A percentile compares a stretch with the other conserved stretches of the same genome.
phyloP scores from a whole-genome alignment of 2,888 invertebrate genomes.

The Lasioglossum marginatum region DNA sequence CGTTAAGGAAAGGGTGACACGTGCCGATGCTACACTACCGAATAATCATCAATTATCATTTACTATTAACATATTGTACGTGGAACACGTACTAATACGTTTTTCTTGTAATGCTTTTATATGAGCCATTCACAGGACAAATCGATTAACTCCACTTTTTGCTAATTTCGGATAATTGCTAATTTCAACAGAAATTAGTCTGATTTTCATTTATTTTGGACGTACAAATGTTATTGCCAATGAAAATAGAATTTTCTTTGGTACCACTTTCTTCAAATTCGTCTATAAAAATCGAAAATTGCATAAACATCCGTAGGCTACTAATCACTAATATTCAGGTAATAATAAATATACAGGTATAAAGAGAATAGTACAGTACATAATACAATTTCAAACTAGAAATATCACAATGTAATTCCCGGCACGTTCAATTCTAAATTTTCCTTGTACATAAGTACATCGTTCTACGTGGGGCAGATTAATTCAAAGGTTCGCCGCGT shows the following conservation, averaged over 20 bases:
- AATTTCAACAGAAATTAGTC: too few species aligned
- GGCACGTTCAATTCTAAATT: neutral
- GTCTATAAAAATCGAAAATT: too few species aligned
- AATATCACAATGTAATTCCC: neutral
- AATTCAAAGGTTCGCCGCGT: neutral
- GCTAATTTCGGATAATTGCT: too few species aligned
- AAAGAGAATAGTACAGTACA: neutral
- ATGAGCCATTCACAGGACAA: too few species aligned
- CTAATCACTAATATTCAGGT: neutral
- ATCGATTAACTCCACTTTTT: too few species aligned
- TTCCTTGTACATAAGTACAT: neutral
- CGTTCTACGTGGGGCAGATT: neutral
- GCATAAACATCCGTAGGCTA: too few species aligned
- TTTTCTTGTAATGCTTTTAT: too few species aligned
- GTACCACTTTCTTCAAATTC: too few species aligned
- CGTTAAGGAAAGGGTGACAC: slow-evolving; percentile 29
- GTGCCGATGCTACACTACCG: slow-evolving; percentile 12
- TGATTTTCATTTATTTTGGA: too few species aligned
- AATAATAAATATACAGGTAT: neutral
- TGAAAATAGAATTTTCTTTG: too few species aligned
- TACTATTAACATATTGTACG: neutral
- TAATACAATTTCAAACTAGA: neutral
- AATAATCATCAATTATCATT: slow-evolving; percentile 35
- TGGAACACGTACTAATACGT: neutral
- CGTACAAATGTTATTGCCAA: too few species aligned